phyloP scores from a whole-genome alignment of 2,797 vertebrate species.

The Chaetophractus vellerosus region DNA sequence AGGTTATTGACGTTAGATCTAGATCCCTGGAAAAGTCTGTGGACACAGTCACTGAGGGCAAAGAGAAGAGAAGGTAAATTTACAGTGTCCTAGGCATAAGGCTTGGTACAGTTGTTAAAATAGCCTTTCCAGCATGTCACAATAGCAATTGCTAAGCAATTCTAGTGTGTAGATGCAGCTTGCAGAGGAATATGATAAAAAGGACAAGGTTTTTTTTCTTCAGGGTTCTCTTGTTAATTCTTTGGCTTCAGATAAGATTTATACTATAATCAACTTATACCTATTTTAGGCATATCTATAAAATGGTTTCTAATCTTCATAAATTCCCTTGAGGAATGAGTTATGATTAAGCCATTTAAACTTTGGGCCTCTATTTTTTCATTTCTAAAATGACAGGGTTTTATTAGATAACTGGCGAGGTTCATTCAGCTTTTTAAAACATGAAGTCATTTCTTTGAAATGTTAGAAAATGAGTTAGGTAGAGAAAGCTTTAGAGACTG shows the following conservation, averaged over 20 bases:
- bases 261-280: neutral
- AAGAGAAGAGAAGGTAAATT: slow-evolving; percentile 1
- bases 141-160: neutral
- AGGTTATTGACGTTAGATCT: neutral
- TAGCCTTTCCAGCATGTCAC: neutral
- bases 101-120: neutral
- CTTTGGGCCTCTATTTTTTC: neutral
- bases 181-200: neutral
- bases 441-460: neutral
- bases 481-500: neutral
- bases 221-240: slow-evolving; percentile 22
- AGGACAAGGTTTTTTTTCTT: neutral
- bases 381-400: neutral
- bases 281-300: neutral
- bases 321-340: neutral
- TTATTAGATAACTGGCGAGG: slow-evolving; percentile 22
- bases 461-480: slow-evolving; percentile 14
- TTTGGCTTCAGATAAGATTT: neutral
- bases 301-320: neutral
- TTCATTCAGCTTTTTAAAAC: slow-evolving; percentile 36
- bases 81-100: neutral
- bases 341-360: neutral
- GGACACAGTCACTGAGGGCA: neutral
- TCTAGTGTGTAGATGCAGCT: neutral
- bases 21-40: neutral